These are phyloP conservation scores for Zoroaster sp. DNA, from an alignment of 53 echinoderm and acorn worm species.

Conservation along the genomic window DNA sequence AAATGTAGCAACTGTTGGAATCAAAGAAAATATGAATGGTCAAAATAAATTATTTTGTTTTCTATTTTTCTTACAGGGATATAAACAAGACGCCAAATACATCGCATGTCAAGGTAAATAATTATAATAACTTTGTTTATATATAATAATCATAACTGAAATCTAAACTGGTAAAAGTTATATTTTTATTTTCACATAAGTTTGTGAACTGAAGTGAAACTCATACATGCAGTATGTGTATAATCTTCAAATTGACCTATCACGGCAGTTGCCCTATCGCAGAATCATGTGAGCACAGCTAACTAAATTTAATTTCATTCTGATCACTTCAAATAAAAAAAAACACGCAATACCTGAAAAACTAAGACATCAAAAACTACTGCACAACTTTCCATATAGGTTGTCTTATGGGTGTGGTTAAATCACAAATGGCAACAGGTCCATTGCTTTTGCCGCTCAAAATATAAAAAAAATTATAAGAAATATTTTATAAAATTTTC, in stretches of 20 bases:
- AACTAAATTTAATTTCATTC: background rate
- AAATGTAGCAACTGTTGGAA: too few relatives aligned
- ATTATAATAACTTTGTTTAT: too few relatives aligned
- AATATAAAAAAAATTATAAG: background rate
- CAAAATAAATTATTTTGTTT: background rate
- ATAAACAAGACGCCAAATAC: background rate
- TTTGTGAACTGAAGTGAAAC: background rate
- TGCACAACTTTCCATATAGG: too few relatives aligned
- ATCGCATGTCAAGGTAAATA: conserved; percentile 32
- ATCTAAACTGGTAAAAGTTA: too few relatives aligned
- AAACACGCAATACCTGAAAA: too few relatives aligned
- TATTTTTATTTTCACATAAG: background rate
- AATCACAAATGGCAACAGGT: background rate
- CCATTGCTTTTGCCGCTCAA: background rate
- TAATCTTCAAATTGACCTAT: background rate
- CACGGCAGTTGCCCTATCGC: background rate
- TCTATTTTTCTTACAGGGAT: background rate
- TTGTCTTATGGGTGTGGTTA: background rate
- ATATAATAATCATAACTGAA: too few relatives aligned
- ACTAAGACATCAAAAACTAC: too few relatives aligned
- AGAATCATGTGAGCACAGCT: too few relatives aligned
- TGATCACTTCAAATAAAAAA: background rate
- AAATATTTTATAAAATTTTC: background rate
- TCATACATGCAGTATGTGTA: background rate
- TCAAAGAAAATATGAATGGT: background rate